Conservation (phyloP, 92 coral and sea anemone species). For the Palythoa heliodiscus region DNA sequence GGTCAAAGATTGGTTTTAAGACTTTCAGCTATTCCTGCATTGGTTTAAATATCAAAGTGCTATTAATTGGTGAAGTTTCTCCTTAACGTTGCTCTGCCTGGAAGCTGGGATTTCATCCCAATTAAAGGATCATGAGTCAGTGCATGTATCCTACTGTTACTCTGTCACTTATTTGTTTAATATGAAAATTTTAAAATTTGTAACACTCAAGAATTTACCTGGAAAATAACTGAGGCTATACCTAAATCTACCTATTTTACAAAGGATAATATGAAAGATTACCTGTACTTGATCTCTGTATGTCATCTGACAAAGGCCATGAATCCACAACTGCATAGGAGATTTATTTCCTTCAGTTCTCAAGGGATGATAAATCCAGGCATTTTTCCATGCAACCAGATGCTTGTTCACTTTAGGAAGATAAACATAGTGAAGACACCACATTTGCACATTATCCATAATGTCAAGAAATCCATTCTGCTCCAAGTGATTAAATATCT, state of each 20-base stretch:
- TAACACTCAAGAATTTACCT: not conserved
- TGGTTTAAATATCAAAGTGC: slow-evolving; percentile 19
- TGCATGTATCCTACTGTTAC: not conserved
- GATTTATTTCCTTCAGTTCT: no score
- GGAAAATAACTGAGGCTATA: not conserved
- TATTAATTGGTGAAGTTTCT: not conserved
- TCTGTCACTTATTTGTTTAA: not conserved
- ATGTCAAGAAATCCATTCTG: no score
- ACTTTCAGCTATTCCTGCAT: slow-evolving; percentile 33
- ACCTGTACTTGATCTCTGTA: not conserved
- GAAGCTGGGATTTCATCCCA: not conserved
- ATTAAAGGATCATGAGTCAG: not conserved
- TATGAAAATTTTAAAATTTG: not conserved
- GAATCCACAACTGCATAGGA: not conserved
- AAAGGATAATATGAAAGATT: not conserved
- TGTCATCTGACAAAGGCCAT: no score
- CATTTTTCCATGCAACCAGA: no score
- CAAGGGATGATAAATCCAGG: no score
- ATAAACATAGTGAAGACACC: no score
- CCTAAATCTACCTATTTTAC: not conserved
- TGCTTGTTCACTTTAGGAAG: no score
- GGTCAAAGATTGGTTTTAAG: slow-evolving; percentile 33
- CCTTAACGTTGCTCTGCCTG: slow-evolving; percentile 7
- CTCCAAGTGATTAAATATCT: no score
- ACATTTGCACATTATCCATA: no score